These are phyloP conservation scores for Trichechus manatus DNA, from an alignment of 2,113 vertebrate species.

Conservation along the genomic window DNA sequence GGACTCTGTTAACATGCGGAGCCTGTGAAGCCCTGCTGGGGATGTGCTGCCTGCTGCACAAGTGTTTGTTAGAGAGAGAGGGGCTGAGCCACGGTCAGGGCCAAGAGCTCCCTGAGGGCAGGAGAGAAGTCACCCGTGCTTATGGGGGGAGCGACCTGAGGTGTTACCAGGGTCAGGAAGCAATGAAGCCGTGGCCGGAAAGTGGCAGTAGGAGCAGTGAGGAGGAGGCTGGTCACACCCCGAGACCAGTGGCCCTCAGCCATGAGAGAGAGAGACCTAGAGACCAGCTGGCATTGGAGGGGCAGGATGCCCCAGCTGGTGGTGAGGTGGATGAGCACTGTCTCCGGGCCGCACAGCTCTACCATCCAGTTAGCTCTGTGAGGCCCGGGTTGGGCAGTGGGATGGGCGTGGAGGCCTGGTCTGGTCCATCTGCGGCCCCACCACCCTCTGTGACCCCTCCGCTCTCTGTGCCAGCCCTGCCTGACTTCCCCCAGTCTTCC, in stretches of 20 bases:
- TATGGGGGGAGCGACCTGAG: not conserved
- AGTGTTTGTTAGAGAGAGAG: not conserved
- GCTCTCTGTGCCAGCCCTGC: not conserved
- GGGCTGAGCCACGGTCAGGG: not conserved
- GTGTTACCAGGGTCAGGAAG: not conserved
- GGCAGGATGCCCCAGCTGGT: not conserved
- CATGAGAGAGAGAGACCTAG: not conserved
- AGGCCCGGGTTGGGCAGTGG: not conserved
- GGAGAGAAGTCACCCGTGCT: not conserved
- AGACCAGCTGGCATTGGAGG: not conserved
- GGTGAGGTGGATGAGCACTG: not conserved
- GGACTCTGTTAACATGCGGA: not conserved
- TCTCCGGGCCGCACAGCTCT: not conserved
- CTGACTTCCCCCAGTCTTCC: not conserved
- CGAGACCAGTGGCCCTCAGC: not conserved
- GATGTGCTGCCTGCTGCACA: not conserved
- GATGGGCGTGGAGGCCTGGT: not conserved
- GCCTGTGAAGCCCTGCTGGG: not conserved
- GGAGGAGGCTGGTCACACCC: not conserved
- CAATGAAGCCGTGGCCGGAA: not conserved
- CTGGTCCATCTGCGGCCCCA: not conserved
- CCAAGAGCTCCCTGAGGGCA: not conserved
- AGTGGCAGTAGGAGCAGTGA: not conserved
- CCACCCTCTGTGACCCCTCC: not conserved
- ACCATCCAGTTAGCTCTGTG: not conserved